These are phyloP conservation scores for Morus bassanus DNA, from an alignment of 2,797 vertebrate species.

Conservation along the genomic window DNA sequence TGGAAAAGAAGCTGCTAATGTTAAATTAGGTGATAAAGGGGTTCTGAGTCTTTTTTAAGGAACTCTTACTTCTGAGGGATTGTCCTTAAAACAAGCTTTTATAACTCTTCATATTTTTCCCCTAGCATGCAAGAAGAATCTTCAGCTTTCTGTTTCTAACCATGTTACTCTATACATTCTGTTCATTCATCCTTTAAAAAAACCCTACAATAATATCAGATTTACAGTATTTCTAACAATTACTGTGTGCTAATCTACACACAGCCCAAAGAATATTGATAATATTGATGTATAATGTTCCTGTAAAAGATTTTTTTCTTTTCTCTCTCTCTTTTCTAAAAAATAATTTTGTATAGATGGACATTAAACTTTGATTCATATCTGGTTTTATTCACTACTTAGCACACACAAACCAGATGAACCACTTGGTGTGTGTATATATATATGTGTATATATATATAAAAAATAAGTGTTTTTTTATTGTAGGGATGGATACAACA, in stretches of 20 bases:
- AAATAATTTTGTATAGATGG: not conserved
- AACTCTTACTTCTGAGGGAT: not conserved
- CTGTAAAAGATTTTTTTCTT: not conserved
- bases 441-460: not conserved
- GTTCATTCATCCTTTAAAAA: not conserved
- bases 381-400: not conserved
- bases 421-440: not conserved
- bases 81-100: not conserved
- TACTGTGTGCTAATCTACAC: not conserved
- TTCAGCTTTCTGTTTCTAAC: not conserved
- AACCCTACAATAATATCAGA: not conserved
- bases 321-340: not conserved
- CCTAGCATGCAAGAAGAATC: not conserved
- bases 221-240: not conserved
- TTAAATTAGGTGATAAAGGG: not conserved
- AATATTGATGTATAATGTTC: not conserved
- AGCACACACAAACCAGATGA: not conserved
- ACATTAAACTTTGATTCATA: not conserved
- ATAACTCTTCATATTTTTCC: not conserved
- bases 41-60: not conserved
- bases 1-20: not conserved
- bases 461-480: not conserved
- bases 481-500: not conserved
- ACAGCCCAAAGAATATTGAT: not conserved
- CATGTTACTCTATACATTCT: not conserved